These are phyloP conservation scores for Uropsilus gracilis DNA, from an alignment of 2,113 vertebrate genomes.

Conservation along the genomic window DNA sequence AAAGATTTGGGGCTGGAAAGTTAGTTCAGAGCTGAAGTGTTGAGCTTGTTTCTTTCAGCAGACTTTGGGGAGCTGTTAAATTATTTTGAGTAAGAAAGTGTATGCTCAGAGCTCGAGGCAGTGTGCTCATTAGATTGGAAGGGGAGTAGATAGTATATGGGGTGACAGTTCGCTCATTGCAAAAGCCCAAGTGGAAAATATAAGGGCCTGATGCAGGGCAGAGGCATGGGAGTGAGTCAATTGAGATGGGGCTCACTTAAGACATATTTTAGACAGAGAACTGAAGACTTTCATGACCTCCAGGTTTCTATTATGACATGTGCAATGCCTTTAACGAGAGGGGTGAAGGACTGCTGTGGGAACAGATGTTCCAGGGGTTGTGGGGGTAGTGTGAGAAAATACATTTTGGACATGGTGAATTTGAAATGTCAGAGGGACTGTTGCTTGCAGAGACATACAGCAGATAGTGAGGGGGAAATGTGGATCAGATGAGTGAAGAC, in stretches of 20 bases:
- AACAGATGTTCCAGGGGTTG: background rate
- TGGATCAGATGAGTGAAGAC: background rate
- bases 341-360: background rate
- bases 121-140: background rate
- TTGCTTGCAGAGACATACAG: background rate
- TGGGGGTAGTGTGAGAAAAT: background rate
- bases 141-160: background rate
- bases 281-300: background rate
- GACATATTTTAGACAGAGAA: background rate
- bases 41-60: constrained; percentile 7
- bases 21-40: background rate
- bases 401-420: background rate
- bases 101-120: background rate
- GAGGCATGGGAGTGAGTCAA: background rate
- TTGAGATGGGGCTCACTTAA: background rate
- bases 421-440: background rate
- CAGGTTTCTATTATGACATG: background rate
- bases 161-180: background rate
- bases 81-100: background rate
- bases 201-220: background rate
- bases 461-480: background rate
- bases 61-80: background rate
- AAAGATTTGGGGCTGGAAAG: background rate
- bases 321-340: background rate
- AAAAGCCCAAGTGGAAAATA: background rate